Conservation (phyloP, 2,797 vertebrate genomes). For the Pitangus sulphuratus region DNA sequence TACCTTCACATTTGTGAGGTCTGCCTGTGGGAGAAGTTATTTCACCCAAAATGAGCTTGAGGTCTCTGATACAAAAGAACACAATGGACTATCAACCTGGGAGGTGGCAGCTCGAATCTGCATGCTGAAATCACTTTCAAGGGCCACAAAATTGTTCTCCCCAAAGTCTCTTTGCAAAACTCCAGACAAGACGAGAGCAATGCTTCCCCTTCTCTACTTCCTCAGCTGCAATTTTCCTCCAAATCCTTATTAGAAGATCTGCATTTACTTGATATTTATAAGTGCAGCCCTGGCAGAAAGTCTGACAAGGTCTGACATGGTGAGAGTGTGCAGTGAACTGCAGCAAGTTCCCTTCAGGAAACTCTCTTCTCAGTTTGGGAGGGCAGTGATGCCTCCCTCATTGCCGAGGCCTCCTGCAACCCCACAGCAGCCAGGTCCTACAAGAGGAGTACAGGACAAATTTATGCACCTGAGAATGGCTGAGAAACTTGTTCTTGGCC, state of each 20-base stretch:
- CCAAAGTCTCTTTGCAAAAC: neutral
- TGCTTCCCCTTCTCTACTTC: neutral
- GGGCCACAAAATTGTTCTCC: neutral
- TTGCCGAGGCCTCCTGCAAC: neutral
- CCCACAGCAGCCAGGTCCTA: neutral
- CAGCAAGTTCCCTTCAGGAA: neutral
- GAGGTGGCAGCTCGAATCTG: neutral
- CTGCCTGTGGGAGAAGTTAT: neutral
- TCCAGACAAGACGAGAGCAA: neutral
- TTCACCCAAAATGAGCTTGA: neutral
- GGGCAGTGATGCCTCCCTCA: neutral
- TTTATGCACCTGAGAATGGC: neutral
- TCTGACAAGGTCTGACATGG: neutral
- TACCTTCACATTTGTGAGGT: neutral
- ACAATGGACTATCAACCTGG: neutral
- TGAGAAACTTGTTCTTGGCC: neutral
- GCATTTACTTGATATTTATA: neutral
- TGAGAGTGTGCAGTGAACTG: neutral
- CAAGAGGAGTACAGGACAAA: neutral
- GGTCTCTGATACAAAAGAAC: neutral
- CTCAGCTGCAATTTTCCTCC: neutral
- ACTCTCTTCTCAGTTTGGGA: neutral
- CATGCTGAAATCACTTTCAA: neutral
- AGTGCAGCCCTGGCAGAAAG: neutral
- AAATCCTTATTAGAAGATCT: neutral